Conservation (phyloP, 1,140 invertebrate genomes). For the Streblospio benedicti region DNA sequence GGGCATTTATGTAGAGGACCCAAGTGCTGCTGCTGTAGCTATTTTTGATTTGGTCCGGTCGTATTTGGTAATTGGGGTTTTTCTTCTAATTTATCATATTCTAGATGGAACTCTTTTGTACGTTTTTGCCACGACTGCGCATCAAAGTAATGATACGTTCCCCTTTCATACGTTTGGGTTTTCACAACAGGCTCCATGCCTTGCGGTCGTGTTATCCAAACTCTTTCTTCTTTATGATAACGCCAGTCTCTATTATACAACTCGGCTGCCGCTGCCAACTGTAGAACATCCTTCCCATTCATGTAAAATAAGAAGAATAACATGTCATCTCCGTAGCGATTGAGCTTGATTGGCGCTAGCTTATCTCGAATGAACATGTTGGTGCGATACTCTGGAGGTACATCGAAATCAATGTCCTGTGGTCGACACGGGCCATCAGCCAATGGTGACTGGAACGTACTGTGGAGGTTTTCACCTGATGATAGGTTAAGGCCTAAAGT, state of each 20-base stretch:
- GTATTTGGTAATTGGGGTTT: conserved; percentile 52
- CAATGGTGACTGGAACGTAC: conserved; percentile 94
- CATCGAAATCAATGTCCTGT: conserved; percentile 97
- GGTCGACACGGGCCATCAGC: conserved; percentile 92
- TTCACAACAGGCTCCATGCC: conserved; percentile 86
- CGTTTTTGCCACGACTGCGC: conserved; percentile 86
- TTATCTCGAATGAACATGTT: conserved; percentile 58
- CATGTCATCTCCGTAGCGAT: conserved; percentile 95
- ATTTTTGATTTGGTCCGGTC: conserved; percentile 3
- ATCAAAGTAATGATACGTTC: conserved; percentile 99
- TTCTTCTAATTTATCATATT: conserved; percentile 93
- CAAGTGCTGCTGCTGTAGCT: too few relatives aligned
- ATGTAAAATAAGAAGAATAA: conserved; percentile 99
- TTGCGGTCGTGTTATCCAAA: conserved; percentile 96
- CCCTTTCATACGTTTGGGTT: conserved; percentile 87
- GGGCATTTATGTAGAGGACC: too few relatives aligned
- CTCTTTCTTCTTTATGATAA: conserved; percentile 96
- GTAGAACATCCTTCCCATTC: conserved; percentile 93
- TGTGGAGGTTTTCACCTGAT: conserved; percentile 45
- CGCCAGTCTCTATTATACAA: conserved; percentile 98
- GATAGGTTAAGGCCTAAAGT: too few relatives aligned
- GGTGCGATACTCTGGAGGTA: conserved; percentile 96
- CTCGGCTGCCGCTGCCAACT: conserved; percentile 89
- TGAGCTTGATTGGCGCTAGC: conserved; percentile 86
- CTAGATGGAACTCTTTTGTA: conserved; percentile 90